phyloP scores from a whole-genome alignment of 2,888 invertebrate genomes.

The Anticlea derivata region DNA sequence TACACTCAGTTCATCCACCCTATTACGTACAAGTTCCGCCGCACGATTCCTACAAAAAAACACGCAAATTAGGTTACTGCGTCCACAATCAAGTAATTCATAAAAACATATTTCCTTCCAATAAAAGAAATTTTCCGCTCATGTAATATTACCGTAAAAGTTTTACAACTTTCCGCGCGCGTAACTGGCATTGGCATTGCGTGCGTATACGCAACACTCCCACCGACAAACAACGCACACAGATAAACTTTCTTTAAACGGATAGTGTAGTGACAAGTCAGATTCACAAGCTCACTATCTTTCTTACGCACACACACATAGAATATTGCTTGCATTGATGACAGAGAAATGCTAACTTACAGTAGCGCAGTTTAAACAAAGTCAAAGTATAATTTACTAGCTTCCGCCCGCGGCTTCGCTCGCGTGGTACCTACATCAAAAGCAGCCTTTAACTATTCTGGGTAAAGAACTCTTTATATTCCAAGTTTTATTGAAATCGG shows the following conservation, averaged over 20 bases:
- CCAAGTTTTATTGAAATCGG: too few species aligned
- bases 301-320: conserved; percentile 50
- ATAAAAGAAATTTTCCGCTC: conserved; percentile 70
- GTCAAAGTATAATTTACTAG: neutral
- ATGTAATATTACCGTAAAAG: conserved; percentile 41
- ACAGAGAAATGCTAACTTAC: neutral
- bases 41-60: conserved; percentile 17
- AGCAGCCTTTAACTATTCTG: too few species aligned
- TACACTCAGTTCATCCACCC: conserved; percentile 24
- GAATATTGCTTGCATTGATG: conserved; percentile 27
- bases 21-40: conserved; percentile 20
- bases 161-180: conserved; percentile 68
- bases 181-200: conserved; percentile 82
- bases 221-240: conserved; percentile 46
- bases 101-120: conserved; percentile 51
- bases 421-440: too few species aligned
- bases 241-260: conserved; percentile 26
- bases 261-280: conserved; percentile 23
- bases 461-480: too few species aligned
- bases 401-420: neutral
- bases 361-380: conserved; percentile 14
- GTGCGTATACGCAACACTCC: conserved; percentile 76
- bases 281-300: conserved; percentile 32
- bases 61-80: conserved; percentile 31
- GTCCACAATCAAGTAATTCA: conserved; percentile 32